These are phyloP conservation scores for Andricus quercusramuli DNA, from an alignment of 2,888 invertebrate genomes.

Conservation along the genomic window DNA sequence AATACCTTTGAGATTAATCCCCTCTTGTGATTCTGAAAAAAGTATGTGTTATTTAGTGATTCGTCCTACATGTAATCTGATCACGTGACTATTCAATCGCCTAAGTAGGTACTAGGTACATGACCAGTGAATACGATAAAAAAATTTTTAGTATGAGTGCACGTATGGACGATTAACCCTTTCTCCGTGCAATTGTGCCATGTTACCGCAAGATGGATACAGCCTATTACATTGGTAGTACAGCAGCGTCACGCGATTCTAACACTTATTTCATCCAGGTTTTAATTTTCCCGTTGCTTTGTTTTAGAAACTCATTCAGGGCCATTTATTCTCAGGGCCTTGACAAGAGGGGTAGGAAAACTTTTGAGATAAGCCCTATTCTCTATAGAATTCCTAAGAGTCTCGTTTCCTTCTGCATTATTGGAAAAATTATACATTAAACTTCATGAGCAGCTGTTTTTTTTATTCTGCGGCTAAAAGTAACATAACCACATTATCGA, in stretches of 20 bases:
- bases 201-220: slow-evolving; percentile 14
- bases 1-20: too few relatives aligned
- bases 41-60: neutral
- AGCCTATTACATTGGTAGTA: slow-evolving; percentile 3
- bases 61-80: slow-evolving; percentile 14
- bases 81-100: slow-evolving; percentile 60
- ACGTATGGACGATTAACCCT: slow-evolving; percentile 44
- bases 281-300: slow-evolving; percentile 25
- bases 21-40: neutral
- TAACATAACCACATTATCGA: neutral
- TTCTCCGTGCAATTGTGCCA: slow-evolving; percentile 7
- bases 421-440: neutral
- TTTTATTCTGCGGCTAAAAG: neutral
- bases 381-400: neutral
- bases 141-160: neutral
- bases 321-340: slow-evolving; percentile 12
- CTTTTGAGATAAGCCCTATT: neutral
- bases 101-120: slow-evolving; percentile 54
- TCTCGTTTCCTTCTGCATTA: neutral
- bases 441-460: neutral
- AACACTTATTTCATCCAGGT: slow-evolving; percentile 23
- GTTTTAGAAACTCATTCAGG: slow-evolving; percentile 2
- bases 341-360: slow-evolving; percentile 4
- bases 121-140: neutral
- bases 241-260: slow-evolving; percentile 18